Base-by-base conservation (phyloP, 2,797 vertebrate genomes). In the Melanotaenia trifasciata region DNA sequence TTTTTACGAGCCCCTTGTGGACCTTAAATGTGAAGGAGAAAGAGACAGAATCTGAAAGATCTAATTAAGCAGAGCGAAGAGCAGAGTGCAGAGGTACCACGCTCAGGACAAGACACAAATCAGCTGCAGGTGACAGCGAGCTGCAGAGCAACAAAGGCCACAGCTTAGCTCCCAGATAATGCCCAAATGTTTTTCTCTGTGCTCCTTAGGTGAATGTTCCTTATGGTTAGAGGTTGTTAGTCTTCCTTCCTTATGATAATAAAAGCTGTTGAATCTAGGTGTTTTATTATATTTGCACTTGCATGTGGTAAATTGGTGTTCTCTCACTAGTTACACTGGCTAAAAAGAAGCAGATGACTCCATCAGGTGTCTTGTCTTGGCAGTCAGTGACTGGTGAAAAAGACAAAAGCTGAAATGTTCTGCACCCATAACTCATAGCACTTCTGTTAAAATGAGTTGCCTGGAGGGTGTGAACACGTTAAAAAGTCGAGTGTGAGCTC, bases 51-150 rank as follows among this genome's bases (percentile, higher is more conserved):
- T 84, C 78, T 90, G 77, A 83, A 84, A 89, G 84, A 90, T 90
- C 84, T 88, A 88, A 92, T 93, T 92, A 91, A 79, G 84, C 80
- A 81, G 79, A 81, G 80, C 67, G 43, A 85, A 87, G 73, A 30
- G 30, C 30, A 87, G 83, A 83, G 82, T 79, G 80, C 70, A 13
- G 72, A 84, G 88, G 81, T 30, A 32, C 70, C 57, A 66, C 43
- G 74, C 30, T 43, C 68, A 60, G 60, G 73, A 86, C 36, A 35
- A 81, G 77, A 85, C 83, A 89, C 88, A 92, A 90, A 92, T 90
- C 88, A 82, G 75, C 35, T 63, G 59, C 76, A 77, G 84, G 79
- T 85, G 84, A 87, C 85, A 81, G 71, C 40, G 62, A 43, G 68
- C 85, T 83, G 77, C 62, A 57, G 81, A 83, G 76, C 86, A 80